phyloP scores from a whole-genome alignment of 2,888 invertebrate species.

The Toxonevra muliebris region DNA sequence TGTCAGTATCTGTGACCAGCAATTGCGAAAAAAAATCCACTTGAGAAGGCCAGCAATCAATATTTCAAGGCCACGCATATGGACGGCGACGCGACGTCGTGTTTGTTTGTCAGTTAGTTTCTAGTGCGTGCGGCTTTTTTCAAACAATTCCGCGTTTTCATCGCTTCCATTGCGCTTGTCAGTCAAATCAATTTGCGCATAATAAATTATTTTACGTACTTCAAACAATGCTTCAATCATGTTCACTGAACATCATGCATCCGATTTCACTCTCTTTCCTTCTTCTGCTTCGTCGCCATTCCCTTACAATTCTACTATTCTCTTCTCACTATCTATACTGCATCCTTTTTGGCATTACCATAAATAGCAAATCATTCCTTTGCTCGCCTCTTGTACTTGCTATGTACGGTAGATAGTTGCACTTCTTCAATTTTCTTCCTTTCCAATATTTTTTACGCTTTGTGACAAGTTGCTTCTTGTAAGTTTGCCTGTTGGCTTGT shows the following conservation, averaged over 20 bases:
- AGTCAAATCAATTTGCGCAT: slow-evolving; percentile 22
- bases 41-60: neutral
- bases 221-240: slow-evolving; percentile 5
- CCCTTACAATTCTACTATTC: neutral
- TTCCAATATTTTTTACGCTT: neutral
- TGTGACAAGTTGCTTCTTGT: neutral
- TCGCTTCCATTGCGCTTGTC: slow-evolving; percentile 18
- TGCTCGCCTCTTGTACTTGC: neutral
- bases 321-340: neutral
- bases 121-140: slow-evolving; percentile 4
- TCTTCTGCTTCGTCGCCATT: neutral
- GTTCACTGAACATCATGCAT: slow-evolving; percentile 13
- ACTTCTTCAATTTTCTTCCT: neutral
- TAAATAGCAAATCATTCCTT: slow-evolving; percentile 19
- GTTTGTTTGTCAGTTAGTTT: neutral
- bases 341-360: slow-evolving; percentile 7
- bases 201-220: slow-evolving; percentile 8
- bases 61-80: slow-evolving; percentile 14
- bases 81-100: too few relatives aligned
- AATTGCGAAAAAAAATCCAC: too few relatives aligned
- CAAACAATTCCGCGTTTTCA: slow-evolving; percentile 1
- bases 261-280: neutral
- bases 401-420: too few relatives aligned
- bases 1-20: too few relatives aligned
- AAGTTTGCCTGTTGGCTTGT: slow-evolving; percentile 11